Percentiles rank a stretch among this genome's conserved stretches.
Conservation (phyloP, 1,140 invertebrate species). For the Drosophila ercepeae region DNA sequence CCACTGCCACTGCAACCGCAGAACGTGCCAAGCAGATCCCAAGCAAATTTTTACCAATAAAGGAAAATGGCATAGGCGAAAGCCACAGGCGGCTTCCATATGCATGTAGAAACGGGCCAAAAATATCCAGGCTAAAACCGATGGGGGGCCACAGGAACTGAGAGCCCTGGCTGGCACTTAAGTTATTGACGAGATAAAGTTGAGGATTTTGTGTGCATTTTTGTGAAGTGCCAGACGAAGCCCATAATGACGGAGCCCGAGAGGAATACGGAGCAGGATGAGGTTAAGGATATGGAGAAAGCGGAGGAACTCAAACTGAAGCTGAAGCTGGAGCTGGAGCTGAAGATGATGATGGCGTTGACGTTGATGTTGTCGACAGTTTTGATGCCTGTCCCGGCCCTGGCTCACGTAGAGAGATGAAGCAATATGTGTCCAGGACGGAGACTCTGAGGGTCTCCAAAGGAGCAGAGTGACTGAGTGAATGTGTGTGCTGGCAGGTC, state of each 20-base stretch:
- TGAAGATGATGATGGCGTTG: constrained; percentile 42
- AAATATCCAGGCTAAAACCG: constrained; percentile 31
- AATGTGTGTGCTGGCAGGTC: constrained; percentile 60
- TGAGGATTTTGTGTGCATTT: constrained; percentile 81
- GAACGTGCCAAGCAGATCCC: constrained; percentile 60
- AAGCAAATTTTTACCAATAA: constrained; percentile 70
- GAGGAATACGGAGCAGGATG: constrained; percentile 15
- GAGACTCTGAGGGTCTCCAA: constrained; percentile 12
- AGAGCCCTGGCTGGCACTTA: constrained; percentile 48
- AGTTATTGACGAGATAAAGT: constrained; percentile 82
- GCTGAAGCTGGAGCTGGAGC: constrained; percentile 23
- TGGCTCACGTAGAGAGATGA: constrained; percentile 45
- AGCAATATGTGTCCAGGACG: constrained; percentile 43
- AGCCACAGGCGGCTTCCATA: constrained; percentile 31
- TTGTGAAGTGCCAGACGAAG: constrained; percentile 73
- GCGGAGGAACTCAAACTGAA: too few relatives aligned
- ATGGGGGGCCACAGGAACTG: constrained; percentile 8
- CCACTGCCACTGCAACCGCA: constrained; percentile 74
- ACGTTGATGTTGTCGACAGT: constrained; percentile 48
- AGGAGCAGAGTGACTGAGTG: neutral
- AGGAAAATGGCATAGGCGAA: constrained; percentile 22
- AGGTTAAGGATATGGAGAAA: constrained; percentile 2
- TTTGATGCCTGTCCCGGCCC: constrained; percentile 37
- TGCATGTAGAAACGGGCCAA: constrained; percentile 6
- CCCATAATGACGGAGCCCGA: constrained; percentile 67